Evolutionary conservation across 2,113 vertebrate species (phyloP).

Genomic region (Ictidomys tridecemlineatus): DNA sequence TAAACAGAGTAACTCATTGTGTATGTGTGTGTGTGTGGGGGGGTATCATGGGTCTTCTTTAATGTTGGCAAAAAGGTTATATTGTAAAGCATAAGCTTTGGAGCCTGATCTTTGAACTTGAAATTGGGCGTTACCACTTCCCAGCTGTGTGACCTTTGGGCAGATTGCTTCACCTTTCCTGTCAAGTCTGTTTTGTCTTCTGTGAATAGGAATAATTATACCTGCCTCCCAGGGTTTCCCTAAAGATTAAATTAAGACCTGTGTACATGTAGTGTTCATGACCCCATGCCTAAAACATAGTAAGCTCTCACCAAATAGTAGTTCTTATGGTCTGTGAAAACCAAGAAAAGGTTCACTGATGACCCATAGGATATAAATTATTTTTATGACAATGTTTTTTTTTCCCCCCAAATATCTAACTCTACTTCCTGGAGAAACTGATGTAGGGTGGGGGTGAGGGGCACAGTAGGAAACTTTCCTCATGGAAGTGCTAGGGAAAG

Average conservation of each 20-base stretch:
- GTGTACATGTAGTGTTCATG: neutral
- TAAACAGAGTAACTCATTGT: neutral
- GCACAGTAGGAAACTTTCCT: neutral
- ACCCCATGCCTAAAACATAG: neutral
- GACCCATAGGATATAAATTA: neutral
- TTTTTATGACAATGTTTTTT: neutral
- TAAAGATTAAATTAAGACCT: neutral
- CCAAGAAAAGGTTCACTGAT: neutral
- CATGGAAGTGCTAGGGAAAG: neutral
- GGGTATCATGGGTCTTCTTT: neutral
- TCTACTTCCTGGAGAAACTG: neutral
- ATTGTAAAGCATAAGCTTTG: neutral
- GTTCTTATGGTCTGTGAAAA: neutral
- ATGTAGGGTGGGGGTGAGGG: neutral
- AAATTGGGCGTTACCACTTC: neutral
- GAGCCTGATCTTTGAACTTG: neutral
- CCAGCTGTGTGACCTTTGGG: neutral
- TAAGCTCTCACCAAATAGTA: neutral
- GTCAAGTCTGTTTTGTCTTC: constrained; percentile 33
- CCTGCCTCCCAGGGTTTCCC: neutral
- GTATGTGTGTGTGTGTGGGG: too few species aligned
- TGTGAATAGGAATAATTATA: neutral
- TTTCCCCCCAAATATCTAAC: neutral
- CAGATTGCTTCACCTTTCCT: neutral
- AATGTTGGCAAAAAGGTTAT: neutral